Percentiles rank a stretch among this genome's conserved stretches.
Conservation (phyloP, 2,888 invertebrate genomes). For the Cephus nigrinus region DNA sequence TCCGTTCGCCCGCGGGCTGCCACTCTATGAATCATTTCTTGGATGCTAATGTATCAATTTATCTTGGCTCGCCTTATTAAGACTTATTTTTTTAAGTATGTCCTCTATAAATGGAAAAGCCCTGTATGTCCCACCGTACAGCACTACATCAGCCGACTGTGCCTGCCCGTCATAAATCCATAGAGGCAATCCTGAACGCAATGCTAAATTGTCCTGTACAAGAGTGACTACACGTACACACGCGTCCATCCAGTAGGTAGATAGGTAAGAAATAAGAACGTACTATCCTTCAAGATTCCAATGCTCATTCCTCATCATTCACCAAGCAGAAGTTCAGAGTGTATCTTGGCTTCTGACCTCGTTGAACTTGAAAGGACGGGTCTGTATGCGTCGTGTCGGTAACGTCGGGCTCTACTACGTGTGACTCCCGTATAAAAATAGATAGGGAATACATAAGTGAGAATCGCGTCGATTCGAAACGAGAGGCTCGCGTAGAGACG, state of each 20-base stretch:
- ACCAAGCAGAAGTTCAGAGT: neutral
- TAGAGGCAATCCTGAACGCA: neutral
- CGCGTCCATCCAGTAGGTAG: neutral
- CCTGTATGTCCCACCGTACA: neutral
- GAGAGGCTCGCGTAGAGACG: neutral
- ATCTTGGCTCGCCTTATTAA: conserved; percentile 52
- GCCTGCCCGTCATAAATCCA: neutral
- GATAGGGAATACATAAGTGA: conserved; percentile 34
- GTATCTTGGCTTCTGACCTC: neutral
- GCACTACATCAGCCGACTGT: neutral
- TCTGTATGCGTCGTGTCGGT: neutral
- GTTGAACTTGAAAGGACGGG: neutral
- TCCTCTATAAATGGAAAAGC: conserved; percentile 6
- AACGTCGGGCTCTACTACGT: neutral
- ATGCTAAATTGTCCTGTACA: neutral
- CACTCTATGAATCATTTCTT: conserved; percentile 58
- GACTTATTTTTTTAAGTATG: conserved; percentile 44
- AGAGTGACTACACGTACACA: neutral
- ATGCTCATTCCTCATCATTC: neutral
- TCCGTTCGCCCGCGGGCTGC: conserved; percentile 17
- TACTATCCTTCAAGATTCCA: neutral
- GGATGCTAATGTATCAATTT: conserved; percentile 63
- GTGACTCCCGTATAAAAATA: conserved; percentile 34
- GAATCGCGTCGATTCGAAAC: conserved; percentile 9
- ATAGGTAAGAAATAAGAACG: neutral